A percentile compares a stretch with the other conserved stretches of the same genome.
phyloP scores from a whole-genome alignment of 2,797 vertebrate genomes.

The Lacerta agilis region DNA sequence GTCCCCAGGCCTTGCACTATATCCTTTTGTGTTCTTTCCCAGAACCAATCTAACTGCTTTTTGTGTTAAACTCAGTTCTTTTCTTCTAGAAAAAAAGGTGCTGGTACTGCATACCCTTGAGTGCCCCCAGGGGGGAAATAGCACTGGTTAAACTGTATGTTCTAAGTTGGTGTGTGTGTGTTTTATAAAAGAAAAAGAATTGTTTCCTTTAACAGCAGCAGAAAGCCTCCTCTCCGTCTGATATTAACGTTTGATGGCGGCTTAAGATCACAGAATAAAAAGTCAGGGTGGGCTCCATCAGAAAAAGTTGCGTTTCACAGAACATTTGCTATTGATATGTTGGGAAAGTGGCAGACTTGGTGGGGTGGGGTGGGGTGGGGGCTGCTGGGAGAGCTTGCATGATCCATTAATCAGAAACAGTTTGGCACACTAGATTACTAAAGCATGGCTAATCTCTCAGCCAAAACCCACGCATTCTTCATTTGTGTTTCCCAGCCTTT shows the following conservation, averaged over 20 bases:
- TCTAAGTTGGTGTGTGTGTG: neutral
- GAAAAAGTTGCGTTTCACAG: slow-evolving; percentile 68
- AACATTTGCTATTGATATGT: slow-evolving; percentile 83
- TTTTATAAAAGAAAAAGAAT: slow-evolving; percentile 10
- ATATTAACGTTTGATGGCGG: slow-evolving; percentile 64
- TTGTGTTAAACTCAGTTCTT: no score
- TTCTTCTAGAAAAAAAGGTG: no score
- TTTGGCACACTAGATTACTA: slow-evolving; percentile 77
- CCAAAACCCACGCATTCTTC: slow-evolving; percentile 79
- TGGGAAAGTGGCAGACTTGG: slow-evolving; percentile 81
- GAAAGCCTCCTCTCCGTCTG: slow-evolving; percentile 53
- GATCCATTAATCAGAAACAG: slow-evolving; percentile 89
- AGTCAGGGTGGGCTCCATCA: slow-evolving; percentile 77
- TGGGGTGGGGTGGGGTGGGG: slow-evolving; percentile 46
- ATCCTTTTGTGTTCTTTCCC: slow-evolving; percentile 2
- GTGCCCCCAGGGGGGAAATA: no score
- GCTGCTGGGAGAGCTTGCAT: slow-evolving; percentile 72
- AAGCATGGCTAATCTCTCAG: slow-evolving; percentile 79
- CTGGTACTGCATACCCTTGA: no score
- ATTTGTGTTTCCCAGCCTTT: slow-evolving; percentile 71
- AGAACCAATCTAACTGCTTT: neutral
- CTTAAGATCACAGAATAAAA: slow-evolving; percentile 69
- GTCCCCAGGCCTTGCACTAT: neutral
- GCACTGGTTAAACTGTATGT: neutral
- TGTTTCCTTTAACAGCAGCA: slow-evolving; percentile 39